A percentile compares a stretch with the other conserved stretches of the same genome.
These are phyloP conservation scores for Hyperoodon ampullatus DNA, from an alignment of 2,113 vertebrate genomes.

Conservation along the genomic window DNA sequence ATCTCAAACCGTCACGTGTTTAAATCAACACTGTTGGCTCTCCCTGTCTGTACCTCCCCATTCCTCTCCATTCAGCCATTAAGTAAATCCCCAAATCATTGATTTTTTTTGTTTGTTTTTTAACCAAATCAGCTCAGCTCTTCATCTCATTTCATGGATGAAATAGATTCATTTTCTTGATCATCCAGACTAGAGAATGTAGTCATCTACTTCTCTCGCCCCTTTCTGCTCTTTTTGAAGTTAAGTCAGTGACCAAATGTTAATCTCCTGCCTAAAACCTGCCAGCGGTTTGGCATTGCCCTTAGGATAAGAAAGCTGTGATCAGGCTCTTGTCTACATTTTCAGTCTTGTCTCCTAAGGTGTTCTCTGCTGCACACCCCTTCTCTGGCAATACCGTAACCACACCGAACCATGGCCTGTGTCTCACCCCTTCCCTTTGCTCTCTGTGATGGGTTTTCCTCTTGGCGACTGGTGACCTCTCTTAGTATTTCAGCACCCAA, in stretches of 20 bases:
- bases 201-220: background rate
- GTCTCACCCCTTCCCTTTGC: background rate
- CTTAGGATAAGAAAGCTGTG: too few species aligned
- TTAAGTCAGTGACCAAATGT: background rate
- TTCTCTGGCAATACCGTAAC: too few species aligned
- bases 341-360: rapidly evolving
- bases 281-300: background rate
- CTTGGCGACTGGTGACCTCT: background rate
- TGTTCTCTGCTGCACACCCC: rapidly evolving
- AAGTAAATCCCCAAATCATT: background rate
- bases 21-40: background rate
- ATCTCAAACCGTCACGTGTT: background rate
- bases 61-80: background rate
- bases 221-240: background rate
- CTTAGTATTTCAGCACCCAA: background rate
- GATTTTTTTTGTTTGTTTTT: background rate
- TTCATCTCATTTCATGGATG: background rate
- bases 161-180: background rate
- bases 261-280: background rate
- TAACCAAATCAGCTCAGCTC: background rate
- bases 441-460: background rate
- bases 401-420: rapidly evolving
- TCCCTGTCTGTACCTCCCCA: background rate
- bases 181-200: background rate
- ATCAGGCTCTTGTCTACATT: background rate